phyloP scores from a whole-genome alignment of 1,140 invertebrate species.

The Plectus sambesii region DNA sequence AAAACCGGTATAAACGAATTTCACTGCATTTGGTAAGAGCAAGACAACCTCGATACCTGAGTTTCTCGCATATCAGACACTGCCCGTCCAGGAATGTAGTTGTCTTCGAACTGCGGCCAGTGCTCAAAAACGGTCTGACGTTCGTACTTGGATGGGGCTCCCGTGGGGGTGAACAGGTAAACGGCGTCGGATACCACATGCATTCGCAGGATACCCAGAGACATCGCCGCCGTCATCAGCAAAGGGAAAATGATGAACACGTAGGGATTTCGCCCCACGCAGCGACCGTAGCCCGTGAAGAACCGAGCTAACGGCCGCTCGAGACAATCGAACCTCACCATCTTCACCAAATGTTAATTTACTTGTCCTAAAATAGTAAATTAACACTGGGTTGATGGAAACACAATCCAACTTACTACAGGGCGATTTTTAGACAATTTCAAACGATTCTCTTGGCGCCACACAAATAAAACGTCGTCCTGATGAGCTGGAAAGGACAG shows the following conservation, averaged over 20 bases:
- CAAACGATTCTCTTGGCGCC: no score
- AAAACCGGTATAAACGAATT: conserved; percentile 10
- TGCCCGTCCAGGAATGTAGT: neutral
- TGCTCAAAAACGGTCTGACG: neutral
- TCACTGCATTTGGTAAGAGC: conserved; percentile 14
- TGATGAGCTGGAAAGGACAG: no score
- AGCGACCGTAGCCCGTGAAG: neutral
- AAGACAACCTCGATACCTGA: no score
- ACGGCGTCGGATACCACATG: neutral
- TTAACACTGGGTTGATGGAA: no score
- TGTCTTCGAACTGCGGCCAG: neutral
- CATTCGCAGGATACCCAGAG: neutral
- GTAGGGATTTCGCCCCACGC: neutral
- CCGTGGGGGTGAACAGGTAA: neutral
- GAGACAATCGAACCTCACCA: neutral
- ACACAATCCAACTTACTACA: no score
- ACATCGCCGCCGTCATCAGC: neutral
- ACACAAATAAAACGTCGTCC: no score
- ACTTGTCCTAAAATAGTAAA: no score
- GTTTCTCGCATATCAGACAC: neutral
- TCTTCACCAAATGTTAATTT: no score
- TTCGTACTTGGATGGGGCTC: neutral
- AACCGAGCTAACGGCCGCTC: neutral
- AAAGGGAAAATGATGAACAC: neutral
- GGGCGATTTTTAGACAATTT: no score